phyloP scores from a whole-genome alignment of 2,797 vertebrate species.

The Strix occidentalis region DNA sequence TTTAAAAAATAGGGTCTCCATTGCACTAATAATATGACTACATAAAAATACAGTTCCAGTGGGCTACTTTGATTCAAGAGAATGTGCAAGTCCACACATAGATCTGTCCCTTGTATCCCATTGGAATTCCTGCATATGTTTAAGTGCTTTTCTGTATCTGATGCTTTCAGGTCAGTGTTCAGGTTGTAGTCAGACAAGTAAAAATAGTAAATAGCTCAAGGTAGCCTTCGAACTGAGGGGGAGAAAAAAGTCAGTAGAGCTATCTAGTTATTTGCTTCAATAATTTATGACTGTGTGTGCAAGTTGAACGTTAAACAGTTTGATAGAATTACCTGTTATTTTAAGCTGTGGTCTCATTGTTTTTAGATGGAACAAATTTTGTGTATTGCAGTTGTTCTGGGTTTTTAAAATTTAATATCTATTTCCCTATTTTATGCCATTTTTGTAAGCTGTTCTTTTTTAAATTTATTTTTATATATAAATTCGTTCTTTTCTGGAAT shows the following conservation, averaged over 20 bases:
- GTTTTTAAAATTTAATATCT: background rate
- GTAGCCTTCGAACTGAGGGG: background rate
- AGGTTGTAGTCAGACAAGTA: background rate
- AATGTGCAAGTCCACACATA: background rate
- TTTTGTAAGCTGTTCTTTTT: background rate
- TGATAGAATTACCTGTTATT: background rate
- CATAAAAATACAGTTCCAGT: background rate
- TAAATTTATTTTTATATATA: background rate
- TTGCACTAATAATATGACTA: background rate
- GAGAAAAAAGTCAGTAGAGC: background rate
- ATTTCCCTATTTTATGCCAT: background rate
- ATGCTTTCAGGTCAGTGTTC: background rate
- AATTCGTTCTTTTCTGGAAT: background rate
- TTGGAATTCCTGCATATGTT: background rate
- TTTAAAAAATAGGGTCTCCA: background rate
- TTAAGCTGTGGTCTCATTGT: conserved; percentile 18
- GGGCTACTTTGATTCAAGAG: background rate
- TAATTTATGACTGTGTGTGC: background rate
- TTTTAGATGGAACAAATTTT: background rate
- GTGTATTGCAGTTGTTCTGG: background rate
- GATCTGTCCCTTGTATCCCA: background rate
- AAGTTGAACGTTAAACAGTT: background rate
- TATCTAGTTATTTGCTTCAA: background rate
- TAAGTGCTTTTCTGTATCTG: background rate
- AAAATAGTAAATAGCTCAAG: background rate